A percentile compares a stretch with the other conserved stretches of the same genome.
Evolutionary conservation across 2,113 vertebrate species (phyloP).

Genomic region (Petrocephalus zakoni): DNA sequence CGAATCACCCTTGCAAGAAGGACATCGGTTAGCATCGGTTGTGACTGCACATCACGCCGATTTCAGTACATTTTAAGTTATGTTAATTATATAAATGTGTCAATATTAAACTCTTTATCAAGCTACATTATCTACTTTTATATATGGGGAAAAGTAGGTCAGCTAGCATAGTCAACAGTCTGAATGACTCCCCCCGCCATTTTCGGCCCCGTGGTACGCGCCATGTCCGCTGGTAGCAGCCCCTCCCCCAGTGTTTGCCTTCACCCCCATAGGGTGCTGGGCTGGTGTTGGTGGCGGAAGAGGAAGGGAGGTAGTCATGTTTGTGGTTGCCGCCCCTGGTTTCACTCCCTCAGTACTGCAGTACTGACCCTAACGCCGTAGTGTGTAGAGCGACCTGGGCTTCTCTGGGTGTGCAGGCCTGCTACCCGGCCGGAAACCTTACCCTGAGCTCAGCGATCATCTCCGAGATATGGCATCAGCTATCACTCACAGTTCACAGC

Average conservation of each 20-base stretch:
- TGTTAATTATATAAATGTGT: neutral
- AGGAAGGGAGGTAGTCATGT: neutral
- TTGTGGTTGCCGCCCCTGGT: neutral
- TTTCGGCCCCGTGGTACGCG: neutral
- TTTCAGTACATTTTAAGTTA: neutral
- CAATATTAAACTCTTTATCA: neutral
- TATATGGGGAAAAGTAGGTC: neutral
- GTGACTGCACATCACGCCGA: neutral
- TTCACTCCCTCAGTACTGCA: neutral
- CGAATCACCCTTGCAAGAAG: neutral
- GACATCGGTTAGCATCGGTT: neutral
- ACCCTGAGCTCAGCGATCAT: neutral
- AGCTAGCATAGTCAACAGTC: neutral
- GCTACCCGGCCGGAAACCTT: neutral
- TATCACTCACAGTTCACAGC: neutral
- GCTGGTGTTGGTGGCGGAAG: neutral
- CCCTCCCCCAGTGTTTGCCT: neutral
- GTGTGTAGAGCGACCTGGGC: neutral
- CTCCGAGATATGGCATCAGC: neutral
- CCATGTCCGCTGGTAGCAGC: neutral
- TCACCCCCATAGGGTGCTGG: neutral
- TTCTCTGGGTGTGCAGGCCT: neutral
- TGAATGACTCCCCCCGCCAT: neutral
- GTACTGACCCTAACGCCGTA: neutral
- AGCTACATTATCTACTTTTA: neutral